Percentiles rank a stretch among this genome's conserved stretches.
These are phyloP conservation scores for Drosophila eugracilis DNA, from an alignment of 1,140 invertebrate species.

Conservation along the genomic window DNA sequence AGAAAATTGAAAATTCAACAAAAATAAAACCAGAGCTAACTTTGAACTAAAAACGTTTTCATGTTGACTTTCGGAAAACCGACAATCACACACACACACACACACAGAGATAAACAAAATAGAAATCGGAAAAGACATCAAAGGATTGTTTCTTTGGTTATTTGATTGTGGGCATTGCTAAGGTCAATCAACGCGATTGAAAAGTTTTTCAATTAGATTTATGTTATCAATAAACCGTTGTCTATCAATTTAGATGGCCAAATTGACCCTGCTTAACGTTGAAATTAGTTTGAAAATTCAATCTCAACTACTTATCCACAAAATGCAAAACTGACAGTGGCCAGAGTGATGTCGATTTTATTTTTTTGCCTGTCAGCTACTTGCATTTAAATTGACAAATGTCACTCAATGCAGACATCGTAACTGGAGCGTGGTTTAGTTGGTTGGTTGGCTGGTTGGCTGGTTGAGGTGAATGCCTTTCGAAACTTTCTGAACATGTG, in stretches of 20 bases:
- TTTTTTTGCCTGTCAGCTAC: constrained; percentile 27
- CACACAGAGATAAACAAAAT: constrained; percentile 1
- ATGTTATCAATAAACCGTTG: constrained; percentile 33
- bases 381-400: constrained; percentile 60
- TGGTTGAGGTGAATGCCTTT: constrained; percentile 37
- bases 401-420: constrained; percentile 51
- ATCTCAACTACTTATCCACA: constrained; percentile 43
- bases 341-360: constrained; percentile 10
- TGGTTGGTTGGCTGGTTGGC: no score
- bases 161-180: constrained; percentile 1
- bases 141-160: constrained; percentile 23
- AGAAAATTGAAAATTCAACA: constrained; percentile 15
- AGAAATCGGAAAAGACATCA: constrained; percentile 17
- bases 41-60: constrained; percentile 21
- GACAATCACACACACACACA: not conserved
- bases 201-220: constrained; percentile 63
- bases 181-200: constrained; percentile 5
- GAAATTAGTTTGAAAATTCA: constrained; percentile 26
- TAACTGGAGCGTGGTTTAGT: constrained; percentile 29
- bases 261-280: constrained; percentile 10
- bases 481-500: constrained; percentile 18
- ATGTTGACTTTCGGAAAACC: constrained; percentile 20
- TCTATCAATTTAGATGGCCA: not conserved
- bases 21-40: constrained; percentile 18
- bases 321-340: constrained; percentile 26